phyloP scores from a whole-genome alignment of 2,888 invertebrate genomes.

The Adela reaumurella region DNA sequence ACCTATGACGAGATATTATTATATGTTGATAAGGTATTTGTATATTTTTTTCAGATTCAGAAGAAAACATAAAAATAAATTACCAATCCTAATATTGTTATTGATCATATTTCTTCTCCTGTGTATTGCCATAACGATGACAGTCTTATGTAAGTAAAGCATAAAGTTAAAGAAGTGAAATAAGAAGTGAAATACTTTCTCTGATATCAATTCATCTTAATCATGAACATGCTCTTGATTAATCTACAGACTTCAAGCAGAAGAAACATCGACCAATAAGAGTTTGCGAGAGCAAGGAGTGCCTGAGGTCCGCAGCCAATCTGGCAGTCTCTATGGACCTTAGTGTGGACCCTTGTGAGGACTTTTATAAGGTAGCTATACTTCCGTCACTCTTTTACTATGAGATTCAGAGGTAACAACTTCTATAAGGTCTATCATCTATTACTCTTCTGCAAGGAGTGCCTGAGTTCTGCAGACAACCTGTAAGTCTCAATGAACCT shows the following conservation, averaged over 20 bases:
- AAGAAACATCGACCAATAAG: constrained; percentile 24
- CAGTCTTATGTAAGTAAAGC: constrained; percentile 21
- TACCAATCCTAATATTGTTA: constrained; percentile 41
- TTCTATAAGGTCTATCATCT: no score
- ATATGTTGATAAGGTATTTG: no score
- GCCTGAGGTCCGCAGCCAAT: constrained; percentile 69
- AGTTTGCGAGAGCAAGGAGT: constrained; percentile 63
- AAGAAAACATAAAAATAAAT: constrained; percentile 58
- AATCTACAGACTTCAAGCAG: constrained; percentile 25
- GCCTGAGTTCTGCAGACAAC: no score
- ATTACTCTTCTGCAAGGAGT: no score
- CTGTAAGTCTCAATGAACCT: no score
- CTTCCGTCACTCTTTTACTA: no score
- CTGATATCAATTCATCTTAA: not conserved
- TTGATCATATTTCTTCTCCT: constrained; percentile 49
- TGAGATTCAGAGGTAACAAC: no score
- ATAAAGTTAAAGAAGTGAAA: not conserved
- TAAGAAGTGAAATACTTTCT: not conserved
- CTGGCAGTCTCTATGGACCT: constrained; percentile 71
- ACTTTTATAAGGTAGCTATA: constrained; percentile 82
- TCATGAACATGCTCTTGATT: constrained; percentile 2
- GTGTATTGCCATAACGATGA: constrained; percentile 52
- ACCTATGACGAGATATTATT: no score
- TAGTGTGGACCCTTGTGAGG: constrained; percentile 70
- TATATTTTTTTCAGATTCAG: constrained; percentile 62